Evolutionary conservation across 1,140 invertebrate genomes (phyloP).

Genomic region (Maniola jurtina): DNA sequence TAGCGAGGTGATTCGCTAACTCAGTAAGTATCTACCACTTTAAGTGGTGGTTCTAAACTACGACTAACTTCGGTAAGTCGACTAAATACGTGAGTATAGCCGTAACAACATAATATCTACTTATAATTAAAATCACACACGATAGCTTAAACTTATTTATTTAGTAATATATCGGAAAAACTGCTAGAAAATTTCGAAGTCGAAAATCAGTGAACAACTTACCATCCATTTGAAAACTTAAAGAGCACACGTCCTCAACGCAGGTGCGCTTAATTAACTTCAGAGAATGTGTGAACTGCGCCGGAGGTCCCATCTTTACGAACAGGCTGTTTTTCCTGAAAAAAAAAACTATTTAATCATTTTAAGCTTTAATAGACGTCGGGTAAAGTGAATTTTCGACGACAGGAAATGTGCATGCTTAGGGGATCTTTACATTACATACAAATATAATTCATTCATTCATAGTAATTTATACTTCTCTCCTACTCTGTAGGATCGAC

Average conservation of each 20-base stretch:
- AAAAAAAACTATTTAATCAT: not conserved
- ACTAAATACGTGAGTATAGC: too few species aligned
- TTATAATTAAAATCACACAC: too few species aligned
- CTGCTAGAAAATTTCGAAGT: not conserved
- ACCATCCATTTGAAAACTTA: slow-evolving; percentile 44
- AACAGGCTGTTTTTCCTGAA: slow-evolving; percentile 3
- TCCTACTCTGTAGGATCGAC: too few species aligned
- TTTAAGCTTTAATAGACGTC: not conserved
- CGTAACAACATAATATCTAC: too few species aligned
- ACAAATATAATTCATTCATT: too few species aligned
- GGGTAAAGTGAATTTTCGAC: not conserved
- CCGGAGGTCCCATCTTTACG: slow-evolving; percentile 9
- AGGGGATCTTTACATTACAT: too few species aligned
- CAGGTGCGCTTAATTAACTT: slow-evolving; percentile 24
- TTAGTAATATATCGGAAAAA: not conserved
- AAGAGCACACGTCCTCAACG: slow-evolving; percentile 31
- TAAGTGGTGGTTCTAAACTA: too few species aligned
- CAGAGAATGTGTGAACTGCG: slow-evolving; percentile 8
- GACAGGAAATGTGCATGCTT: not conserved
- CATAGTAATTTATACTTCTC: too few species aligned
- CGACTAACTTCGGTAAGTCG: too few species aligned
- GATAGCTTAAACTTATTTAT: too few species aligned
- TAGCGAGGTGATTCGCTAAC: too few species aligned
- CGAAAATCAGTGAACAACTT: slow-evolving; percentile 15
- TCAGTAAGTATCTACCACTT: too few species aligned